These are phyloP conservation scores for Gallinago nigripennis DNA, from an alignment of 2,797 vertebrate genomes.

Conservation along the genomic window DNA sequence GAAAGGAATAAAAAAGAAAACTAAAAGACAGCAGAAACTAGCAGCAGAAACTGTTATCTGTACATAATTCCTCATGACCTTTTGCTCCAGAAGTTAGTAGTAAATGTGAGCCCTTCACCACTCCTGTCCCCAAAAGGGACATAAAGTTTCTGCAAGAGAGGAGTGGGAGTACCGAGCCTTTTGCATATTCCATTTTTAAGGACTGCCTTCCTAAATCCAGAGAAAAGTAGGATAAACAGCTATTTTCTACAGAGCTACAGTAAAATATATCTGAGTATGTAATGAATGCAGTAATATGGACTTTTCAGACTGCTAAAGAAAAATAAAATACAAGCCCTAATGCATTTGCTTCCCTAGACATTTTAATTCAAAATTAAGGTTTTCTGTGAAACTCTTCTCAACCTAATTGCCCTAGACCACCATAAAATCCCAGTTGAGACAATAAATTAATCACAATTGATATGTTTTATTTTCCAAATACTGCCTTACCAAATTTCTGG, in stretches of 20 bases:
- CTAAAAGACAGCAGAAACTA: neutral
- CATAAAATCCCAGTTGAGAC: too few species aligned
- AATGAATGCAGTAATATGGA: neutral
- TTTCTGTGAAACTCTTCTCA: neutral
- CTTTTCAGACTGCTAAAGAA: neutral
- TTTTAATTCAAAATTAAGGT: constrained; percentile 28
- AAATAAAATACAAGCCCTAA: neutral
- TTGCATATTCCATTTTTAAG: neutral
- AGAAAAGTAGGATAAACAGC: neutral
- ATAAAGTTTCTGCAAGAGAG: neutral
- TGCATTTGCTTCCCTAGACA: neutral
- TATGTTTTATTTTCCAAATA: neutral
- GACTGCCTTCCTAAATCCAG: neutral
- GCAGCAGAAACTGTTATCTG: neutral
- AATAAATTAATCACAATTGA: too few species aligned
- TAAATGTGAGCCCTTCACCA: neutral
- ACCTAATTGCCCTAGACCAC: neutral
- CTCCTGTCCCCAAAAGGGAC: neutral
- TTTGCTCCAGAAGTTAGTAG: neutral
- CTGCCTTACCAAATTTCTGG: neutral
- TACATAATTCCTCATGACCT: neutral
- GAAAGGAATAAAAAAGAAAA: too few species aligned
- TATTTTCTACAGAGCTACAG: constrained; percentile 6
- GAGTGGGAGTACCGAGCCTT: neutral
- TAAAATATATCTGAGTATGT: neutral